Conservation (phyloP, 1,140 invertebrate species). For the Zaprionus lachaisei region DNA sequence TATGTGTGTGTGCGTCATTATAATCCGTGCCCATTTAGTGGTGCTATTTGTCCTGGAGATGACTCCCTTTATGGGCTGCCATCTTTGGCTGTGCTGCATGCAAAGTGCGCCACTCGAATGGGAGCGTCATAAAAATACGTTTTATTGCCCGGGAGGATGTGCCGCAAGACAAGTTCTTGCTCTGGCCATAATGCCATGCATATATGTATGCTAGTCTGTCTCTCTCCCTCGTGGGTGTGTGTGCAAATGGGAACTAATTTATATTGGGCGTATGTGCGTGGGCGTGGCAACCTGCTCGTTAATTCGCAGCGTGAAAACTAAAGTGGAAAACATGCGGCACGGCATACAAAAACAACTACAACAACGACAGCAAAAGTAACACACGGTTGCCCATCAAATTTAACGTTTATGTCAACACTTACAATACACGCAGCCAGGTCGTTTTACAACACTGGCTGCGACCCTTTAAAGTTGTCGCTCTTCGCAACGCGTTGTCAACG, state of each 20-base stretch:
- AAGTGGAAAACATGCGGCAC: slow-evolving; percentile 71
- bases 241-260: slow-evolving; percentile 68
- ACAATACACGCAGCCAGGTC: slow-evolving; percentile 63
- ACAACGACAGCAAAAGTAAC: slow-evolving; percentile 24
- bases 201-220: slow-evolving; percentile 30
- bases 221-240: slow-evolving; percentile 14
- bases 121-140: slow-evolving; percentile 76
- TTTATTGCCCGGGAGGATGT: slow-evolving; percentile 76
- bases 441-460: slow-evolving; percentile 63
- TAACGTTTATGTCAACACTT: slow-evolving; percentile 83
- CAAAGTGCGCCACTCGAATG: slow-evolving; percentile 74
- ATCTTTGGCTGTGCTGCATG: slow-evolving; percentile 62
- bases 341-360: slow-evolving; percentile 17
- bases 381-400: slow-evolving; percentile 68
- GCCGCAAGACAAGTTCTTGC: slow-evolving; percentile 70
- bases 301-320: slow-evolving; percentile 80
- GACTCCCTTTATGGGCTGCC: slow-evolving; percentile 75
- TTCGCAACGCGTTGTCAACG: slow-evolving; percentile 37
- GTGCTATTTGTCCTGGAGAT: slow-evolving; percentile 75
- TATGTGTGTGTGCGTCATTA: slow-evolving; percentile 66
- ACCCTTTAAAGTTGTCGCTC: slow-evolving; percentile 66
- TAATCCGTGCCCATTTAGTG: slow-evolving; percentile 82
- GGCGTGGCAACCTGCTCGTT: slow-evolving; percentile 65
- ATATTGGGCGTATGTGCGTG: slow-evolving; percentile 48
- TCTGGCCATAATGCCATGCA: slow-evolving; percentile 61